phyloP scores from a whole-genome alignment of 35 echinoderm and acorn worm genomes.

The Patiria miniata region DNA sequence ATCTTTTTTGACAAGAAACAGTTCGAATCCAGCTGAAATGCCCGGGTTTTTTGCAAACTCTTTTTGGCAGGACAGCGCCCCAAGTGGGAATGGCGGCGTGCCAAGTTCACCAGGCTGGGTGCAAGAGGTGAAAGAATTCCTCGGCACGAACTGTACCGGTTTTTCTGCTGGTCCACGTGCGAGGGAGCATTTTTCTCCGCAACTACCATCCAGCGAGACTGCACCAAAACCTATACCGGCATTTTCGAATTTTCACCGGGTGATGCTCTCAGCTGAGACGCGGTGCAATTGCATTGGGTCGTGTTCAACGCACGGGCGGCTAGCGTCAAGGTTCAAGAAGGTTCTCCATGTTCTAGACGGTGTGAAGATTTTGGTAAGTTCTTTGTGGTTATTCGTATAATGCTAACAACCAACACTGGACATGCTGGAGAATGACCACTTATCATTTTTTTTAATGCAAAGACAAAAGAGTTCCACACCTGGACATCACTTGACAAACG shows the following conservation, averaged over 20 bases:
- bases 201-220: not conserved
- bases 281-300: not conserved
- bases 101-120: not conserved
- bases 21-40: slow-evolving; percentile 9
- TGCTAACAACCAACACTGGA: too few species aligned
- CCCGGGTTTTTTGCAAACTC: not conserved
- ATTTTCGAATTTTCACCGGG: slow-evolving; percentile 25
- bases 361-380: too few species aligned
- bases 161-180: not conserved
- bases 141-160: not conserved
- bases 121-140: not conserved
- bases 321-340: not conserved
- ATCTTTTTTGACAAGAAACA: slow-evolving; percentile 18
- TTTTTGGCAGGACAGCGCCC: not conserved
- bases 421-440: too few species aligned
- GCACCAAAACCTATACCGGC: not conserved
- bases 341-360: too few species aligned
- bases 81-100: not conserved
- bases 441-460: too few species aligned
- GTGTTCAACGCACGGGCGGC: not conserved
- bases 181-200: not conserved
- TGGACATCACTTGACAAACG: too few species aligned
- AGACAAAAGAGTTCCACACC: too few species aligned
- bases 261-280: not conserved
- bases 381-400: too few species aligned